Evolutionary conservation across 2,888 invertebrate species (phyloP).

Genomic region (Philopedon plagiatum): DNA sequence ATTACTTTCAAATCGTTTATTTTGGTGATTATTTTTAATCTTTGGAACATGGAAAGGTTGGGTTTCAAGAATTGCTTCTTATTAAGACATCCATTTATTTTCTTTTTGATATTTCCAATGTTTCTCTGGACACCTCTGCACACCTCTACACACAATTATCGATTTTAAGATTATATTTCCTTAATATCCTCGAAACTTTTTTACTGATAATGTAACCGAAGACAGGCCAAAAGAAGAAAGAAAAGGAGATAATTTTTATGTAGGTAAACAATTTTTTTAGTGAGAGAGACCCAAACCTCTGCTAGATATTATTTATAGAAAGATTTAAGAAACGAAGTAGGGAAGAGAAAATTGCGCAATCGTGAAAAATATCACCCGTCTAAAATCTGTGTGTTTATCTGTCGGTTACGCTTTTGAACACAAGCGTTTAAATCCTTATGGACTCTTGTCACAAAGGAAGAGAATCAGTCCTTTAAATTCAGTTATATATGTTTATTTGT

Average conservation of each 20-base stretch:
- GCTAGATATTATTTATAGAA: neutral
- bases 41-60: no score
- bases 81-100: no score
- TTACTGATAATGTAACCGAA: constrained; percentile 5
- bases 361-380: no score
- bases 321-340: neutral
- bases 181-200: constrained; percentile 7
- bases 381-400: no score
- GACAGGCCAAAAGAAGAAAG: constrained; percentile 17
- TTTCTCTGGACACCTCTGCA: neutral
- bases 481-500: no score
- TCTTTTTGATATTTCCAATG: neutral
- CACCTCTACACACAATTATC: constrained; percentile 4
- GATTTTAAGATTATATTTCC: constrained; percentile 26
- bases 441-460: no score
- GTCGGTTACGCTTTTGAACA: no score
- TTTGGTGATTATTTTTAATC: no score
- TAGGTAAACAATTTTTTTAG: constrained; percentile 18
- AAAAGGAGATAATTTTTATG: constrained; percentile 18
- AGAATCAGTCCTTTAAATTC: no score
- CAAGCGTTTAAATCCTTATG: no score
- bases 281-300: neutral
- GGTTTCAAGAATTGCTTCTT: no score
- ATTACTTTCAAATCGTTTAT: no score
- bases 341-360: neutral